Base-by-base conservation (phyloP, 2,888 invertebrate genomes). In the Neoaliturus tenellus region DNA sequence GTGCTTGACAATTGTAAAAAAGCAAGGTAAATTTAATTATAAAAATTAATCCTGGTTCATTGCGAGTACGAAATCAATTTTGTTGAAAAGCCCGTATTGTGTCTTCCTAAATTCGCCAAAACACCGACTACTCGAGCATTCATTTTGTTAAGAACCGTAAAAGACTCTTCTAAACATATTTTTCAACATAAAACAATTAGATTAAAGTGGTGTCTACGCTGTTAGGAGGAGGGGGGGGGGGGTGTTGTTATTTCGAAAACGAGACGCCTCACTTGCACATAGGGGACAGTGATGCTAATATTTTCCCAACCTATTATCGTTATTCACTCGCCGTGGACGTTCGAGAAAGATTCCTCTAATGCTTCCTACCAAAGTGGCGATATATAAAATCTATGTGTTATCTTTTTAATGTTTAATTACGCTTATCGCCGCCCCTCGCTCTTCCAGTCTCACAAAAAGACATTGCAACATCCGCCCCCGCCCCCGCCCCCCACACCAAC, bases 321-420 rank as follows among this genome's bases (percentile, higher is more conserved):
- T 28, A 31, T 25, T 78, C 78, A 78, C 48, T 55, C 55, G 20
- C 8, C 78, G 44, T 20, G 78, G 78, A 51, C 55, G 48, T 20
- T 78, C 31, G 31, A 55, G 78, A 51, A 23, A 78, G 55, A 78
- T 78, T 78, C 78, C 78, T 78, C 55, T 78, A 78, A 71, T 82
- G 55, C 58, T 73, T 55, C 58, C 73, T 25, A 73, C 35, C 35
- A 71, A 73, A 82, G 82, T 73, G 82, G 82, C 55, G 69, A 73
- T 73, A 73, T 82, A 73, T 71, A 82, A 82, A 82, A 84, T 84
- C 82, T 82, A 84, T 78, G 84, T 78, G 81, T 84, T 82, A 84
- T 82, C 84, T 84, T 84, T 83, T 84, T 78, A 62, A 82, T 75
- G 78, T 78, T 84, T 84, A 84, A 84, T 82, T 84, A 84, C 82